Evolutionary conservation across 2,113 vertebrate genomes (phyloP), one percentile per base, ranked within the genome.

Genomic region (Phaetusa simplex): DNA sequence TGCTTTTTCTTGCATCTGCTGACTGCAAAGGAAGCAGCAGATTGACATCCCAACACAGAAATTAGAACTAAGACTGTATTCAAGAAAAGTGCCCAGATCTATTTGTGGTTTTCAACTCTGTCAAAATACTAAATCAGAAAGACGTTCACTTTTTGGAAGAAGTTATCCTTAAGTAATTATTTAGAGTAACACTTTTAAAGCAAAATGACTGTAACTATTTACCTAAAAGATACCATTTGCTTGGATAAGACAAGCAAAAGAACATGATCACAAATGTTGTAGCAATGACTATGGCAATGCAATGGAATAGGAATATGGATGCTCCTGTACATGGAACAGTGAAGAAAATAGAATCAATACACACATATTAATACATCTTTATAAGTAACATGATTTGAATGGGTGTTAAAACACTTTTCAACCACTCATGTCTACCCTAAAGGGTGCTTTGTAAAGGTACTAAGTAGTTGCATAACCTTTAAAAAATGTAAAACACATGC

Each of bases 341-440:
- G 0, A 82, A 50, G 42, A 26, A 71, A 64, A 59, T 0, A 2
- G 2, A 55, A 61, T 4, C 40, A 45, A 47, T 1, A 12, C 0
- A 0, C 18, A 27, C 18, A 50, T 24, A 24, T 22, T 24, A 58
- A 42, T 16, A 12, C 5, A 34, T 19, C 9, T 38, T 49, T 26
- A 73, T 4, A 69, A 72, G 47, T 2, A 59, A 19, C 6, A 14
- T 32, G 14, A 29, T 9, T 9, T 24, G 15, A 64, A 26, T 2
- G 36, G 15, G 8, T 12, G 5, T 70, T 50, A 65, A 65, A 77
- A 45, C 30, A 38, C 15, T 82, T 70, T 30, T 52, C 42, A 42
- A 11, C 8, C 19, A 38, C 36, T 40, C 34, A 12, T 2, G 5
- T 22, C 34, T 23, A 56, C 7, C 2, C 32, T 12, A 13, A 3